A percentile compares a stretch with the other conserved stretches of the same genome.
Evolutionary conservation across 2,888 invertebrate genomes (phyloP).

Genomic region (Tetragonisca angustula): DNA sequence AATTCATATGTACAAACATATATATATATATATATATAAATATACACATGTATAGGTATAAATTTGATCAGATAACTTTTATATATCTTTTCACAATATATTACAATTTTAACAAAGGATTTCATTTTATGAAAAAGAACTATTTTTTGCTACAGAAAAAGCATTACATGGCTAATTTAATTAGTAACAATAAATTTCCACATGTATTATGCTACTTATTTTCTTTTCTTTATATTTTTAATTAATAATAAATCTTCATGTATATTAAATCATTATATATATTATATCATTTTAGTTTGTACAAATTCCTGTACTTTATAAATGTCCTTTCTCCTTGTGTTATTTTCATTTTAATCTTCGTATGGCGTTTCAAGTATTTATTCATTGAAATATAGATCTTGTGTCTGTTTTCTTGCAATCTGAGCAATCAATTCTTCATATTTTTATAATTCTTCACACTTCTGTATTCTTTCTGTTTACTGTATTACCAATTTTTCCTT

Average conservation of each 20-base stretch:
- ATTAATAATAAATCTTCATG: not conserved
- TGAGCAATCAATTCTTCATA: conserved; percentile 20
- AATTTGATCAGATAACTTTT: conserved; percentile 2
- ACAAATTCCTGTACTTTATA: not conserved
- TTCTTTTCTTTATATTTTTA: conserved; percentile 13
- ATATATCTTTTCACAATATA: not conserved
- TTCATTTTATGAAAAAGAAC: not conserved
- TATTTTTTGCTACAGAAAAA: not conserved
- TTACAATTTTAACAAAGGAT: conserved; percentile 1
- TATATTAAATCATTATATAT: not conserved
- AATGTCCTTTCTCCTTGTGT: not conserved
- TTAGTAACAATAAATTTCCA: conserved; percentile 14
- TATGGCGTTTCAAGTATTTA: not conserved
- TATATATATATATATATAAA: not conserved
- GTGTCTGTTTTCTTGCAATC: conserved; percentile 1
- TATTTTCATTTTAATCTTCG: conserved; percentile 26
- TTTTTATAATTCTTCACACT: not conserved
- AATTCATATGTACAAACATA: not conserved
- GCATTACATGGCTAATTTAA: conserved; percentile 7
- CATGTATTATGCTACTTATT: conserved; percentile 1
- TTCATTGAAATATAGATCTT: not conserved
- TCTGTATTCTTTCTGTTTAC: not conserved
- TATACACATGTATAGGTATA: not conserved
- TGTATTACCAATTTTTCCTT: not conserved
- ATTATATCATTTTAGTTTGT: not conserved